A percentile compares a stretch with the other conserved stretches of the same genome.
Conservation (phyloP, 2,797 vertebrate genomes). For the Eurystomus glaucurus region DNA sequence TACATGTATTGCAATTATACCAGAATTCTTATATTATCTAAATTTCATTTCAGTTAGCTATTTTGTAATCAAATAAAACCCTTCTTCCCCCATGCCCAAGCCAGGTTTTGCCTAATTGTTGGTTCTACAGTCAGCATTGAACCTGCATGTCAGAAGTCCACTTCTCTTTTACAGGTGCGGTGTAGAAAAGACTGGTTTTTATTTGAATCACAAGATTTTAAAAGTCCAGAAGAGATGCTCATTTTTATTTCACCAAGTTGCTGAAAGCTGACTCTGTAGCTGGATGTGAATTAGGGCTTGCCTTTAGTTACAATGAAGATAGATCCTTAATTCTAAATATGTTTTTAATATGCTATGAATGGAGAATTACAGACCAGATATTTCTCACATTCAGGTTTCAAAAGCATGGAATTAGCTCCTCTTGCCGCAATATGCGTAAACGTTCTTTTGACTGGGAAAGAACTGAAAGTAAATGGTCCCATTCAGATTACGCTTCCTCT, state of each 20-base stretch:
- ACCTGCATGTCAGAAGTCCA: not conserved
- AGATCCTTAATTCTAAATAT: not conserved
- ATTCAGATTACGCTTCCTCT: slow-evolving; percentile 88
- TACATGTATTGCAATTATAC: not conserved
- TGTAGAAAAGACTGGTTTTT: not conserved
- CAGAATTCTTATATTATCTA: not conserved
- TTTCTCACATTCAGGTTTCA: slow-evolving; percentile 81
- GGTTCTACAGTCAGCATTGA: not conserved
- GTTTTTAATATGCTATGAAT: fast-evolving
- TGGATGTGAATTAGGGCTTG: not conserved
- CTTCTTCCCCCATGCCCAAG: not conserved
- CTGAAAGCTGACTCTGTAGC: not conserved
- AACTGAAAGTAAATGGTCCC: slow-evolving; percentile 86
- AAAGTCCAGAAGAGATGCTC: not conserved
- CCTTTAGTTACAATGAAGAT: not conserved
- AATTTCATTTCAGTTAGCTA: not conserved
- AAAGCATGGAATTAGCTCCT: slow-evolving; percentile 87
- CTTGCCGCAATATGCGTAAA: slow-evolving; percentile 88
- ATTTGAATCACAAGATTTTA: not conserved
- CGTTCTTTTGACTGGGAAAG: slow-evolving; percentile 84
- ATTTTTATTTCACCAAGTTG: not conserved
- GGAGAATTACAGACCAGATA: not conserved
- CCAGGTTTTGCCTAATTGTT: not conserved
- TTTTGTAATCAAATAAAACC: not conserved
- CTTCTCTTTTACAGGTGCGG: not conserved